phyloP scores from a whole-genome alignment of 1,140 invertebrate genomes.

The Wiebesia pumilae region DNA sequence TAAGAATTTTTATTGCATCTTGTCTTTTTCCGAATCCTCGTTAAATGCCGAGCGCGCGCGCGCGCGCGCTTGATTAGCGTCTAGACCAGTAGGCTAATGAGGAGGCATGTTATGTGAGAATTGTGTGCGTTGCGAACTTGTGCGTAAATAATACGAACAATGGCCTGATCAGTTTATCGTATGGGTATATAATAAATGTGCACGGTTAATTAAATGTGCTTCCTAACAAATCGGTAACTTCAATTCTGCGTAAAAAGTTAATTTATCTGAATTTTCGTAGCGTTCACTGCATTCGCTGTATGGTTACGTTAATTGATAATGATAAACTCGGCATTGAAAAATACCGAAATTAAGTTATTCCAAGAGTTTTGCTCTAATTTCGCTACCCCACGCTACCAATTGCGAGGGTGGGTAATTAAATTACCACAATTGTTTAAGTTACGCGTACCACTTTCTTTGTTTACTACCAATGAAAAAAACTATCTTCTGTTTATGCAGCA shows the following conservation, averaged over 20 bases:
- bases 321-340: not conserved
- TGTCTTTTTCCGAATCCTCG: not conserved
- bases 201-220: not conserved
- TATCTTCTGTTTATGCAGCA: too few relatives aligned
- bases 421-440: not conserved
- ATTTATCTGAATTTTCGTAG: not conserved
- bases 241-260: not conserved
- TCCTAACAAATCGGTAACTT: not conserved
- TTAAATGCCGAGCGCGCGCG: not conserved
- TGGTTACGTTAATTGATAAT: not conserved
- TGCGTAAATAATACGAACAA: not conserved
- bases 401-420: not conserved
- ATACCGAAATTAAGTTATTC: not conserved
- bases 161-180: too few relatives aligned
- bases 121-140: not conserved
- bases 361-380: not conserved
- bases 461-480: not conserved
- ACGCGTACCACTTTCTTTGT: not conserved
- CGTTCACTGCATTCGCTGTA: not conserved
- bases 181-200: not conserved
- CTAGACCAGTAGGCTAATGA: not conserved
- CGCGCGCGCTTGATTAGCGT: not conserved
- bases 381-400: too few relatives aligned
- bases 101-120: not conserved
- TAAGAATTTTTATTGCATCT: constrained; percentile 4